phyloP scores from a whole-genome alignment of 2,888 invertebrate species.

The Quadriops clusia region DNA sequence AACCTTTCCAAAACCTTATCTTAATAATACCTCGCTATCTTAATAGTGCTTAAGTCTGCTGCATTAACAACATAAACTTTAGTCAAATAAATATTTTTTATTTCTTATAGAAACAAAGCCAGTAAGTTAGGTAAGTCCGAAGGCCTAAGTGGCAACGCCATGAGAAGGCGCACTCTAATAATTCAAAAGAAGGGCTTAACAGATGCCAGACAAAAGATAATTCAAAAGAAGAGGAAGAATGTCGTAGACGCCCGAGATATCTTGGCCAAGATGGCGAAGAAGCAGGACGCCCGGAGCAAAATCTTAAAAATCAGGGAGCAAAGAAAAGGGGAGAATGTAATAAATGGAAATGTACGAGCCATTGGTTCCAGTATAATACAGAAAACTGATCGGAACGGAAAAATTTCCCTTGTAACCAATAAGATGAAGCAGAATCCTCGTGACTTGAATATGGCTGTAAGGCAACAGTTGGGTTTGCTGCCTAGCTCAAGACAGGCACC shows the following conservation, averaged over 20 bases:
- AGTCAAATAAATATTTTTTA: no score
- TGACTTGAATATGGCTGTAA: constrained; percentile 31
- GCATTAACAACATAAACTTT: no score
- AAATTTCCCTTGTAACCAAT: constrained; percentile 41
- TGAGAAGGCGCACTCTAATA: no score
- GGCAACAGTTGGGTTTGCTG: constrained; percentile 32
- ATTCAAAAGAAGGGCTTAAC: constrained; percentile 24
- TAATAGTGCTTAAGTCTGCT: no score
- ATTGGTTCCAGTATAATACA: constrained; percentile 38
- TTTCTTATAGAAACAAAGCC: no score
- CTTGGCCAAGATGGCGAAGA: constrained; percentile 61
- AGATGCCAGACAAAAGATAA: constrained; percentile 70
- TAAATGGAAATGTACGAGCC: constrained; percentile 29
- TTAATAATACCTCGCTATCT: no score
- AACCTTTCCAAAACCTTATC: no score
- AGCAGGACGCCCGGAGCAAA: constrained; percentile 61
- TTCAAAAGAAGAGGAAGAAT: constrained; percentile 63
- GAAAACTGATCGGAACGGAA: constrained; percentile 42
- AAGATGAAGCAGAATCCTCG: constrained; percentile 27
- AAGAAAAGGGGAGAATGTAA: constrained; percentile 30
- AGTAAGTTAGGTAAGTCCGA: neutral
- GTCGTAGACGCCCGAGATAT: constrained; percentile 73
- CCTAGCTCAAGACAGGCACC: constrained; percentile 14
- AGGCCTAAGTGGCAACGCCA: no score
- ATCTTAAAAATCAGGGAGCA: constrained; percentile 51